Base-by-base conservation (phyloP, 2,888 invertebrate species). In the Scaeva pyrastri region DNA sequence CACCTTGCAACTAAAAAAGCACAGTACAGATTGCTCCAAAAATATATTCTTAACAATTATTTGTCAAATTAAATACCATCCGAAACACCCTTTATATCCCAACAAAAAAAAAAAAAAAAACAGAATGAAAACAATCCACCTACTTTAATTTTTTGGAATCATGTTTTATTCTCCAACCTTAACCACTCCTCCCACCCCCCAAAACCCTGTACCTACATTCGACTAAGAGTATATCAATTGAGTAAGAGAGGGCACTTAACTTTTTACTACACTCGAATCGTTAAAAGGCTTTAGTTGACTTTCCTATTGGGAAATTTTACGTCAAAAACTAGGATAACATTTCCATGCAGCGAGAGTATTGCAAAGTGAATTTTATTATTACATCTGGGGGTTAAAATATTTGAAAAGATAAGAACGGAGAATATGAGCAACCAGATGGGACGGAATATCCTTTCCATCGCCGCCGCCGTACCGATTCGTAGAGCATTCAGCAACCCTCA, bases 351-450 rank as follows among this genome's bases (percentile, higher is more conserved):
- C 19, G 19, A 71, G 78, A 71, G 78, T 72, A 75, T 71, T 75
- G 81, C 81, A 81, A 85, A 85, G 85, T 85, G 85, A 85, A 85
- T 85, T 85, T 85, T 73, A 72, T 81, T 80, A 85, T 76, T 81
- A 76, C 76, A 58, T 81, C 76, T 68, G 76, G 62, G 52, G 68
- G 23, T 55, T 45, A 79, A 79, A 71, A 75, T 68, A 75, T 84
- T 70, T 43, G 64, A 76, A 48, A 43, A 68, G 72, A 72, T 55
- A 48, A 66, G 43, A 64, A 52, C 68, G 12, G 16, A 19, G 74
- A 48, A 36, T 39, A 66, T 16, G 43, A 52, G 68, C 66, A 72
- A 52, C 43, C 64, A 58, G 66, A 56, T 73, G 66, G 60, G 58
- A 45, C 31, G 19, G 21, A 14, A 23, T 58, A 19, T n/a, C n/a